Evolutionary conservation across 2,888 invertebrate species (phyloP), one percentile per base, ranked within the genome.

Genomic region (Cancer borealis): DNA sequence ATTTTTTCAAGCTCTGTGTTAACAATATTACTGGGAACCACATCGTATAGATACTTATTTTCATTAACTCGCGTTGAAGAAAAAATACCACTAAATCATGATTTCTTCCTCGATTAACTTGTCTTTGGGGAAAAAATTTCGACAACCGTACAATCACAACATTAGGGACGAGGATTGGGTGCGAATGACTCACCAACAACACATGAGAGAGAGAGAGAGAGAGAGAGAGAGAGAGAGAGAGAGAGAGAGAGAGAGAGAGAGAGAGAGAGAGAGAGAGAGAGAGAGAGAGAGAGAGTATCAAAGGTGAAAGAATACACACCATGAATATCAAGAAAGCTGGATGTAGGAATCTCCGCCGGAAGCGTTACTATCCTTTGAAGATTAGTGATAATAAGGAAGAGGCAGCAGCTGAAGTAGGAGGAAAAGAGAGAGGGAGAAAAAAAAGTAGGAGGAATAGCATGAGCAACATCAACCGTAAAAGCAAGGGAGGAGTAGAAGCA

Each of bases 201-300:
- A 54, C 12, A 3, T 0, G 12, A 54, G 54, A 54, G 54, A 54
- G 54, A 54, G 54, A 54, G 54, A 54, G 54, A 54, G 54, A 54
- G 54, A 54, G 54, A 54, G 54, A 54, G 54, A 54, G 54, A 54
- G 54, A 54, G 54, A 54, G 54, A 54, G 54, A 54, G 54, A 54
- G 54, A 79, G 26, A 79, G 30, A 26, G 79, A 79, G 79, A 79
- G 79, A 79, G 79, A 79, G 79, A 79, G 79, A 79, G 79, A 79
- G 79, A 79, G 79, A 79, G 79, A 79, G 79, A 79, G 79, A 79
- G 79, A 79, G 79, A 79, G 79, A 79, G 79, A 79, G 79, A 79
- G 79, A 79, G 79, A 79, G 79, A 79, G 79, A 79, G 79, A 79
- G 79, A 79, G 79, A 30, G 12, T 10, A 30, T 79, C 79, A 26